These are phyloP conservation scores for Oceanodroma tethys DNA, from an alignment of 2,113 vertebrate genomes.

Conservation along the genomic window DNA sequence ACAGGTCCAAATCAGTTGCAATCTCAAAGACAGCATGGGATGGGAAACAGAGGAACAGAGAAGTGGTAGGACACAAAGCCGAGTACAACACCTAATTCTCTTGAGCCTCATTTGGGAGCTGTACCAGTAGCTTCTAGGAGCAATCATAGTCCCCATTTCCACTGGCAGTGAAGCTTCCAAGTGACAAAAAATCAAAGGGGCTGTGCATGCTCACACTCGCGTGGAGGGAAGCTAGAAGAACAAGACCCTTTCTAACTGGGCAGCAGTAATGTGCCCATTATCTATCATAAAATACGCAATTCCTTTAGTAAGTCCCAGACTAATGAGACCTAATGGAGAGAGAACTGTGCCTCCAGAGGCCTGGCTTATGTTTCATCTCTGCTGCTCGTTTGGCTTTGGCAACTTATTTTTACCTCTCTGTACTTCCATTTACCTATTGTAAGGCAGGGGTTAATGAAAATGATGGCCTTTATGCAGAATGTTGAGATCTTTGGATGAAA, in stretches of 20 bases:
- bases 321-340: background rate
- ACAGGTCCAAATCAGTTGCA: background rate
- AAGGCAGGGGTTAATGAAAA: background rate
- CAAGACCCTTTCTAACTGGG: background rate
- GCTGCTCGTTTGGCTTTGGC: background rate
- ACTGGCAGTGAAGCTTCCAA: background rate
- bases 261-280: background rate
- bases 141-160: background rate
- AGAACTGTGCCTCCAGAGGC: background rate
- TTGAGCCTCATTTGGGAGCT: background rate
- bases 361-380: background rate
- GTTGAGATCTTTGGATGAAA: background rate
- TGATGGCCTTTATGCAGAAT: background rate
- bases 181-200: background rate
- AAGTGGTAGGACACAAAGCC: background rate
- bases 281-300: background rate
- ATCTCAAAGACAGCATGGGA: background rate
- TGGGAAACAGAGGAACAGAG: background rate
- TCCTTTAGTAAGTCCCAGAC: background rate
- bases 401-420: background rate
- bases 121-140: background rate
- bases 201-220: background rate
- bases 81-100: background rate
- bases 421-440: background rate
- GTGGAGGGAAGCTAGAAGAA: background rate